Conservation (phyloP, 1,140 invertebrate genomes). For the Bombus pyrosoma region DNA sequence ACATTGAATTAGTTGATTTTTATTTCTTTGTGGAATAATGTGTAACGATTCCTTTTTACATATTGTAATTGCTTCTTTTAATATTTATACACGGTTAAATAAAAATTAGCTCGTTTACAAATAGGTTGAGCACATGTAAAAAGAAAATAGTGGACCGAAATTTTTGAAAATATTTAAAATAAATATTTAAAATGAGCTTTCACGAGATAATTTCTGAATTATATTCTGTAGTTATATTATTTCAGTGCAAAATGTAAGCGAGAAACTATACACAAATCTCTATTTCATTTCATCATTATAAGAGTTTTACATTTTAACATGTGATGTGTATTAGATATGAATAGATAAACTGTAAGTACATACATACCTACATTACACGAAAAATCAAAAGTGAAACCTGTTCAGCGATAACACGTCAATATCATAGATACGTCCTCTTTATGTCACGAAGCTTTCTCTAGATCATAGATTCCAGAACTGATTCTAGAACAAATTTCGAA, state of each 20-base stretch:
- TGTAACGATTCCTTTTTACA: background rate
- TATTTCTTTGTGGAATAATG: background rate
- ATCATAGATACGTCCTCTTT: too few species aligned
- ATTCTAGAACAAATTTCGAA: too few species aligned
- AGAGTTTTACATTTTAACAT: background rate
- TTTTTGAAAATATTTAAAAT: background rate
- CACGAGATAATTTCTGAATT: background rate
- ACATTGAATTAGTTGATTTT: background rate
- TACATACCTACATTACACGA: background rate
- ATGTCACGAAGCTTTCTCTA: conserved; percentile 26
- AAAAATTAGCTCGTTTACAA: background rate
- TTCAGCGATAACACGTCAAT: conserved; percentile 7
- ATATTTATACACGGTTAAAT: background rate
- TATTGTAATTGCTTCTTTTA: background rate
- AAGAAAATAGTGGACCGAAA: background rate
- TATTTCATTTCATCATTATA: background rate
- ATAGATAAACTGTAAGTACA: background rate
- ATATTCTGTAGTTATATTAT: background rate
- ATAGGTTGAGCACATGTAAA: background rate
- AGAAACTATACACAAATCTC: background rate
- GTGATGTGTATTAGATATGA: background rate
- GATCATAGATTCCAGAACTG: too few species aligned
- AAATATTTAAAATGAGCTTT: background rate
- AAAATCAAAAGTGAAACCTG: conserved; percentile 25
- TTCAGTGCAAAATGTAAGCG: background rate